These are phyloP conservation scores for Onychostruthus taczanowskii DNA, from an alignment of 2,113 vertebrate species.

Conservation along the genomic window DNA sequence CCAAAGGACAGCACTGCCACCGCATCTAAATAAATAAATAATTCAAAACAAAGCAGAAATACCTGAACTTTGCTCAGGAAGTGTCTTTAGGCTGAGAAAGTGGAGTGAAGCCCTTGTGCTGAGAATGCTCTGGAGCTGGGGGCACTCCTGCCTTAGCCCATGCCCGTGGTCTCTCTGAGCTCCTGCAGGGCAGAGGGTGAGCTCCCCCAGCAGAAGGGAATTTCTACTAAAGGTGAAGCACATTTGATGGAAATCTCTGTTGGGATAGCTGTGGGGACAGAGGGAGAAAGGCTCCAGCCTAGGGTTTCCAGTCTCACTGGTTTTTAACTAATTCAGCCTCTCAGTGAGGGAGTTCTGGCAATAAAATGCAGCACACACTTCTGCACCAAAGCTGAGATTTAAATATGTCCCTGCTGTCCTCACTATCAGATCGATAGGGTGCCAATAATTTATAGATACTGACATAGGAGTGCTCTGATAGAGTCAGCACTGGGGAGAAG, in stretches of 20 bases:
- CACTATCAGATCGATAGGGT: not conserved
- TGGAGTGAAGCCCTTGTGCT: not conserved
- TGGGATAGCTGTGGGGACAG: not conserved
- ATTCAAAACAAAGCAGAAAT: not conserved
- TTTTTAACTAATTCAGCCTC: not conserved
- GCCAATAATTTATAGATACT: not conserved
- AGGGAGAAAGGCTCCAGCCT: not conserved
- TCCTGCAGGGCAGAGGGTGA: not conserved
- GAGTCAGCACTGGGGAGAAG: not conserved
- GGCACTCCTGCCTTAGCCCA: not conserved
- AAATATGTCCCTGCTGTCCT: not conserved
- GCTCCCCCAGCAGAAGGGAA: not conserved
- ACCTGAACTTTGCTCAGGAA: not conserved
- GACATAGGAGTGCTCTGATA: not conserved
- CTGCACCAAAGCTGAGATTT: not conserved
- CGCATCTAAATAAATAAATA: not conserved
- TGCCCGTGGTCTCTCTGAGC: accelerated
- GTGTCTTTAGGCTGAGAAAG: not conserved
- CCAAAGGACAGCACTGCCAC: not conserved
- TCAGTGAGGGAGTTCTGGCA: not conserved
- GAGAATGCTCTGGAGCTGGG: not conserved
- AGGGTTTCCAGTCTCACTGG: not conserved
- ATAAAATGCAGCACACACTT: not conserved
- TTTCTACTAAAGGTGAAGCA: not conserved
- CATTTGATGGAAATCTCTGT: not conserved